Conservation (phyloP, 2,113 vertebrate species). For the Pluvianellus socialis region DNA sequence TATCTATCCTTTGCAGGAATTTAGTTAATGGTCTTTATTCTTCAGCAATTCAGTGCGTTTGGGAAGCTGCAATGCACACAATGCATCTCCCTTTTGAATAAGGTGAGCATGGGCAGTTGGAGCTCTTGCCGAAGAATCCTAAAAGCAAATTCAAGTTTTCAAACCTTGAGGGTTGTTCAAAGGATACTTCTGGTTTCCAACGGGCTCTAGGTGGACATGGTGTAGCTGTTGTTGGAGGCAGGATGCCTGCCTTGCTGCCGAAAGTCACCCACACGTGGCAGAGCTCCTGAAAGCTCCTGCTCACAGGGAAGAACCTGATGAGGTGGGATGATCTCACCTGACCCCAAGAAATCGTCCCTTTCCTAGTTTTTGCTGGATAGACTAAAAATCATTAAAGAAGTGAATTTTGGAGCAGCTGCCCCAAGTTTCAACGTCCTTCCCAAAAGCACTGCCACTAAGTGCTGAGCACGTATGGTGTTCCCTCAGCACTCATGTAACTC, state of each 20-base stretch:
- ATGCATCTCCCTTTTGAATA: not conserved
- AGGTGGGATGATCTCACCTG: not conserved
- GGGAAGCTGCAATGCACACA: too few species aligned
- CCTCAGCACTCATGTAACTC: not conserved
- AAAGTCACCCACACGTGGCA: not conserved
- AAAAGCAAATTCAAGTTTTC: not conserved
- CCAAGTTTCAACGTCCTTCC: not conserved
- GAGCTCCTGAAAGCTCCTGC: not conserved
- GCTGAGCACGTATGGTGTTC: not conserved
- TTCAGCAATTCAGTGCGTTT: too few species aligned
- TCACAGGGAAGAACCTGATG: not conserved
- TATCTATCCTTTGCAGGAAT: too few species aligned
- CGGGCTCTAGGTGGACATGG: not conserved
- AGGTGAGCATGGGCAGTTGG: not conserved
- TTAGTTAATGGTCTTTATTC: too few species aligned
- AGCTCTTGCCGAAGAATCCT: not conserved
- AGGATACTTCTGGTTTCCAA: fast-evolving
- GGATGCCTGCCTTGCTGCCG: not conserved
- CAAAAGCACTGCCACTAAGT: fast-evolving
- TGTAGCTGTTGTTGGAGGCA: not conserved
- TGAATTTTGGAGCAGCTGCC: not conserved
- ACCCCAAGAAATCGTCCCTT: not conserved
- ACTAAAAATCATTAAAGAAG: not conserved
- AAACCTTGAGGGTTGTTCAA: not conserved
- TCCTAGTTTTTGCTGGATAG: not conserved